Base-by-base conservation (phyloP, 2,888 invertebrate species). In the Scaptomyza caliginosa region DNA sequence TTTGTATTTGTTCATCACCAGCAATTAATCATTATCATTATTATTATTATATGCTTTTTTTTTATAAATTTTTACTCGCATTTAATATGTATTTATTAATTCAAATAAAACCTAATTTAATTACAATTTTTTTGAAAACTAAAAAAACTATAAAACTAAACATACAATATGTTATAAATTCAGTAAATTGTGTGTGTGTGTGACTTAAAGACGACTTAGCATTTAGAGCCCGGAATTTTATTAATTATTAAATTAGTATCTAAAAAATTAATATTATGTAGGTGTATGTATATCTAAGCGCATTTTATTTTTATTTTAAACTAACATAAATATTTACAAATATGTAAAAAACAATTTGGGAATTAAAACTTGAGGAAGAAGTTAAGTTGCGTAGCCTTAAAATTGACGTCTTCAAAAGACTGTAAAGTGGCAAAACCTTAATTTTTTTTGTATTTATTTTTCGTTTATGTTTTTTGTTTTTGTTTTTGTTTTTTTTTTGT, bases 351-450 rank as follows among this genome's bases (percentile, higher is more conserved):
- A 74, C 58, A 60, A 66, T n/a, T n/a, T 51, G 57, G 48, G 24
- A n/a, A n/a, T 26, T 26, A 36, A 10, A 58, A 63, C 32, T 54
- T 26, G 26, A 39, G 60, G 54, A 36, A 34, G 43, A 77, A 67
- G 55, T 59, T 45, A 55, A 58, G 52, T 51, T 43, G 52, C 50
- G 52, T 58, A 57, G 70, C 70, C 75, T 77, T 66, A 71, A 74
- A 71, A 73, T 65, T 46, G 76, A 70, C 63, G 84, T 85, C 84
- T 85, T 85, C 86, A 85, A 66, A 85, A 85, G 84, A 85, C 84
- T 73, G 76, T 85, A 86, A 86, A 86, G 84, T 85, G 82, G 75
- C 77, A 79, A 77, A 84, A 84, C 84, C 83, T 67, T 78, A 52
- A 40, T 34, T 55, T 50, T 73, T 59, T 66, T 49, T 32, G 36